Evolutionary conservation across 2,113 vertebrate species (phyloP), one percentile per base, ranked within the genome.

Genomic region (Peromyscus californicus): DNA sequence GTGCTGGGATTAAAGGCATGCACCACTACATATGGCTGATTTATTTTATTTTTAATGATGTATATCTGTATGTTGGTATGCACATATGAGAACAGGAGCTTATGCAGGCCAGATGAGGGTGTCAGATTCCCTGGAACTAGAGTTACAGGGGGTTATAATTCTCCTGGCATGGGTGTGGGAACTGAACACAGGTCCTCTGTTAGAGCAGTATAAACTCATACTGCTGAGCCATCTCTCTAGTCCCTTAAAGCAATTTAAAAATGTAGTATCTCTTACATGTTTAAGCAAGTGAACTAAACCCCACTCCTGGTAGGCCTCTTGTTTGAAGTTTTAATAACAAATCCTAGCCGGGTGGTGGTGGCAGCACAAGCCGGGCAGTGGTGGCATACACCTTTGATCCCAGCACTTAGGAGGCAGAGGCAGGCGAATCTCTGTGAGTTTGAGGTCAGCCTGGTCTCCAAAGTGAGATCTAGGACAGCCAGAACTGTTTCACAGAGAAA

Each of bases 261-360:
- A 54, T 87, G 45, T 72, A 74, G 0, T 26, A 95, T 67, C 65
- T 92, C 54, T 87, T 91, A 80, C 42, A 91, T 5, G 10, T 17
- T 93, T 57, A 91, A 70, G 70, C 31, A 36, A 61, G 54, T 91
- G 16, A 92, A 39, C 48, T 93, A 74, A 93, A 48, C 57, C 65
- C 67, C n/a, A 7, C 21, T 93, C 31, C 91, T 95, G 39, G 54
- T 89, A 94, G 57, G n/a, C 65, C 19, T 91, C 39, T 69, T 84
- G 65, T 93, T 93, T 69, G 17, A 59, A 19, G 57, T 21, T 59
- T 59, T 59, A 59, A 59, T 59, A 59, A 59, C 57, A 59, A 59
- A 59, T 19, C 57, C 54, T 13, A 54, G 54, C 54, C 13, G 9
- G 54, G 54, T 2, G 11, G 54, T 54, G 54, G 54, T 51, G 51